These are phyloP conservation scores for Lithosia quadra DNA, from an alignment of 2,888 invertebrate species.

Conservation along the genomic window DNA sequence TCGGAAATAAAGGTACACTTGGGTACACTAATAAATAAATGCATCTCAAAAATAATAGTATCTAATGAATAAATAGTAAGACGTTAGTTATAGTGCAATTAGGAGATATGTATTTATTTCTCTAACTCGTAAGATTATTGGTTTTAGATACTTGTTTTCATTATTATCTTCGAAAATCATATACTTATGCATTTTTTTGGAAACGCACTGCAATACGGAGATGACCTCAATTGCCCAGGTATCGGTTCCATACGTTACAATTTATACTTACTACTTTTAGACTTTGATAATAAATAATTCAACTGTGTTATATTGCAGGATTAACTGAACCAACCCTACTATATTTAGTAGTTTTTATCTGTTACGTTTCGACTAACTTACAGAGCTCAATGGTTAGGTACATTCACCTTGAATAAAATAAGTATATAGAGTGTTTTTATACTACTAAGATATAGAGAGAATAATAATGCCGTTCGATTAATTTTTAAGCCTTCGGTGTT, in stretches of 20 bases:
- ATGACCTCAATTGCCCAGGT: neutral
- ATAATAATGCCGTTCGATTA: too few relatives aligned
- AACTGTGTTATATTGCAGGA: neutral
- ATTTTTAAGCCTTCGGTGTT: conserved; percentile 10
- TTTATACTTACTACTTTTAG: neutral
- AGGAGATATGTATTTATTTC: too few relatives aligned
- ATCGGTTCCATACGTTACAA: neutral
- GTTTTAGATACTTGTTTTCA: too few relatives aligned
- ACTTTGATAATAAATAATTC: conserved; percentile 2
- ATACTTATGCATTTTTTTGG: neutral
- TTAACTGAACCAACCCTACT: conserved; percentile 4
- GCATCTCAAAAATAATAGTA: too few relatives aligned
- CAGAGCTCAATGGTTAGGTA: neutral
- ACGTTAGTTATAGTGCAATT: too few relatives aligned
- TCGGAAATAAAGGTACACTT: too few relatives aligned
- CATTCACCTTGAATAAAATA: neutral
- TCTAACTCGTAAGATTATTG: too few relatives aligned
- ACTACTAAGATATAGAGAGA: neutral
- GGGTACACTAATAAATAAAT: too few relatives aligned
- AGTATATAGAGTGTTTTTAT: neutral
- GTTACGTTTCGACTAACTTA: neutral
- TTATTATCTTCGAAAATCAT: too few relatives aligned
- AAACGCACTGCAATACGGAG: neutral
- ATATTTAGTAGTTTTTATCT: conserved; percentile 2
- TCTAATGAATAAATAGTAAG: too few relatives aligned